Evolutionary conservation across 2,888 invertebrate genomes (phyloP), one percentile per base, ranked within the genome.

Genomic region (Heliconius cydno): DNA sequence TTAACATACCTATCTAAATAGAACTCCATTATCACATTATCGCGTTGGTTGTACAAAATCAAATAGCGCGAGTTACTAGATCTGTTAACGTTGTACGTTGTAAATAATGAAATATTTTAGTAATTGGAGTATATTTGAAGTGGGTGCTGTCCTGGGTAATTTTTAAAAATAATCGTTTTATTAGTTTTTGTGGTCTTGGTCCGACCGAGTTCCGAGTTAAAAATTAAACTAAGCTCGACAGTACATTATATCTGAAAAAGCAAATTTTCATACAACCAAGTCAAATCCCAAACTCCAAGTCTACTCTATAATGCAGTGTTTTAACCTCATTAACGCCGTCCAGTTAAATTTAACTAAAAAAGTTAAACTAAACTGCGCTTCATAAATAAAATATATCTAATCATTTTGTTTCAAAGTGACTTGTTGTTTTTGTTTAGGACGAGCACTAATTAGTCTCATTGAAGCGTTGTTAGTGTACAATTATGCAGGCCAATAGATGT

Each of bases 401-500:
- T 70, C 41, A 70, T 70, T 70, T 70, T 70, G 70, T 70, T 70
- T 25, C 25, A 41, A 70, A 70, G 25, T 70, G 15, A 28, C 41
- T 25, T 25, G 2, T 25, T 70, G 41, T 70, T 70, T 41, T 70
- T 46, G 70, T 70, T 70, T 46, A 28, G 10, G 28, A 65, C 12
- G 28, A 46, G 30, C 46, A 46, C 60, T 72, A 65, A 66, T 78
- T 72, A 72, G 7, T 30, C 6, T 65, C 65, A 67, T 67, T 67
- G 73, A 73, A 66, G 52, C 65, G 46, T 67, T 78, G 66, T 66
- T 78, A 38, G 22, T 28, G 25, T n/a, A 30, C 41, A 73, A 66
- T 73, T 78, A 73, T 66, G 22, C 67, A 28, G 73, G 66, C 73
- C 57, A 67, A 73, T 78, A 57, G 15, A 75, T 46, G 25, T 19